Evolutionary conservation across 2,888 invertebrate species (phyloP).

Genomic region (Lepidocyrtinus sp.): DNA sequence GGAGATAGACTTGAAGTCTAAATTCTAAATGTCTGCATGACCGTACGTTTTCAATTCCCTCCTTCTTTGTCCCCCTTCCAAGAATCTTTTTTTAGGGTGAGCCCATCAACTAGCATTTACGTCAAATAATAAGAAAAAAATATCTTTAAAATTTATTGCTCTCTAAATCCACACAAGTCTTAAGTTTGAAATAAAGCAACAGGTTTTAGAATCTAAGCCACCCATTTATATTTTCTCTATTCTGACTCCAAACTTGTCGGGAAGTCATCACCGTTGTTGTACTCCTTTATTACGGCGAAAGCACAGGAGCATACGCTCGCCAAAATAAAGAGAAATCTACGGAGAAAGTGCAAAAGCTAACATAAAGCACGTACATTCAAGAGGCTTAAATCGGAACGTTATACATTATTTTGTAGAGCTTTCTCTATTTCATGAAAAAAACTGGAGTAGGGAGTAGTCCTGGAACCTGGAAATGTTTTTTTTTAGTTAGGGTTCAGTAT

Average conservation of each 20-base stretch:
- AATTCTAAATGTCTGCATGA: no score
- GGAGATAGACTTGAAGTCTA: no score
- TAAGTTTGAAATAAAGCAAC: constrained; percentile 1
- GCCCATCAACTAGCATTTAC: constrained; percentile 1
- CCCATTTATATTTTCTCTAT: constrained; percentile 10
- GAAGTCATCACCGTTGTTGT: constrained; percentile 4
- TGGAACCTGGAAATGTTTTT: constrained; percentile 7
- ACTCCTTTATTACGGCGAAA: no score
- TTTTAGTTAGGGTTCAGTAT: neutral
- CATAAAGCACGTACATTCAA: constrained; percentile 8
- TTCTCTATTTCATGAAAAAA: neutral
- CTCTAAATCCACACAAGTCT: neutral
- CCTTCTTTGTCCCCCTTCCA: neutral
- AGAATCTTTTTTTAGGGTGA: neutral
- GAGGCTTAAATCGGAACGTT: neutral
- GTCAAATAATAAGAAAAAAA: constrained; percentile 3
- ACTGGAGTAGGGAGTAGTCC: neutral
- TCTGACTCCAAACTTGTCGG: neutral
- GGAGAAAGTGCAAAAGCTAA: neutral
- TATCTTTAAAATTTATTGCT: constrained; percentile 10
- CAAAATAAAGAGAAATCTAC: neutral
- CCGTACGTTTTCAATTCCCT: neutral
- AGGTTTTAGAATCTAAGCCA: constrained; percentile 1
- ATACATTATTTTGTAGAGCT: constrained; percentile 3
- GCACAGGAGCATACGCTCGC: neutral